Evolutionary conservation across 2,113 vertebrate species (phyloP), one percentile per base, ranked within the genome.

Genomic region (Heliornis fulica): DNA sequence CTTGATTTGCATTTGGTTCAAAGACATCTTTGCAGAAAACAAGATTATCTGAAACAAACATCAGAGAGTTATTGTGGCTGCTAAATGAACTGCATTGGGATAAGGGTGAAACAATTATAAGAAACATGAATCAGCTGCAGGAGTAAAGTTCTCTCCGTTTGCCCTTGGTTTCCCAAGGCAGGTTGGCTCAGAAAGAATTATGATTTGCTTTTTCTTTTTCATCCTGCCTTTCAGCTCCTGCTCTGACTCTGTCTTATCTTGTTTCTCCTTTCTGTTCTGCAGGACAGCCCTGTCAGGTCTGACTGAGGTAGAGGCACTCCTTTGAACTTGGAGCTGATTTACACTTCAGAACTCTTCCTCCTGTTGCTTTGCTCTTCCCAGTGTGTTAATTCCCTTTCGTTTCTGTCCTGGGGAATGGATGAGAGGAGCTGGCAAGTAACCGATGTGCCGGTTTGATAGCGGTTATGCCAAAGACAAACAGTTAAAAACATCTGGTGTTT

Each of bases 1-100:
- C 69, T 97, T 96, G 80, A 94, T 79, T 2, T 97, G 96, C 51
- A 3, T 87, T 29, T 96, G 96, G 11, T 95, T 89, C 81, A 89
- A 21, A 87, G 96, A 87, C 96, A 97, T 97, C 61, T 82, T 80
- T 12, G 72, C 32, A 23, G 89, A 20, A 28, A 43, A 43, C 23
- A 32, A 43, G 83, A 28, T 12, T 31, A 22, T 53, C 93, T 96
- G 87, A 40, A 93, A 70, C 66, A 88, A 82, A 87, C 3, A 2
- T 1, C 63, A 40, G 75, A 50, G 43, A 3, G 57, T 96, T 36
- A 78, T 23, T 15, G 34, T 3, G 15, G 22, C 75, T 46, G 43
- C 25, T 29, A 36, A 57, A 51, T 2, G 19, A 60, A 26, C 15
- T 3, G 32, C 16, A 18, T 2, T 8, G 41, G 38, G 19, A 11